A percentile compares a stretch with the other conserved stretches of the same genome.
phyloP scores from a whole-genome alignment of 2,888 invertebrate species.

The Trypoxylon attenuatum region DNA sequence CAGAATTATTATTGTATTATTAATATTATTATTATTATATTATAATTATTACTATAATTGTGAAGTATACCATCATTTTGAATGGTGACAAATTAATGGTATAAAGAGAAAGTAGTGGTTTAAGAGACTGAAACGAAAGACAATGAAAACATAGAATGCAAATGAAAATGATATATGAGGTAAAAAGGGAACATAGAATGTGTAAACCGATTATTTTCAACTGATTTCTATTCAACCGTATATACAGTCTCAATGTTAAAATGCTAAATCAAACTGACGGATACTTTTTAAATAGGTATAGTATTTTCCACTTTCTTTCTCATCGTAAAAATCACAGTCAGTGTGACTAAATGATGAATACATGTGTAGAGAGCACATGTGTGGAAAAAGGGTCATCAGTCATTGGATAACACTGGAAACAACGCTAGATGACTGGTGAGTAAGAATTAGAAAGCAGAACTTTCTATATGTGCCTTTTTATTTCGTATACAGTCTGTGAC shows the following conservation, averaged over 20 bases:
- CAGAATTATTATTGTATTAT: conserved; percentile 63
- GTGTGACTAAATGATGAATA: conserved; percentile 53
- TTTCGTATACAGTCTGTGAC: conserved; percentile 35
- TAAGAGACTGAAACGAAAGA: conserved; percentile 56
- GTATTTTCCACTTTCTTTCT: conserved; percentile 54
- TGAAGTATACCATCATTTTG: conserved; percentile 43
- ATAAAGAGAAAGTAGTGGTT: conserved; percentile 50
- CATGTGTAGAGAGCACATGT: conserved; percentile 53
- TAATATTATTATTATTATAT: conserved; percentile 48
- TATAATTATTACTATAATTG: conserved; percentile 41
- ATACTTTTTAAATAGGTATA: conserved; percentile 51
- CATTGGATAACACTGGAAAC: conserved; percentile 31
- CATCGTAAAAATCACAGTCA: conserved; percentile 57
- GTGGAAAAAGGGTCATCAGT: conserved; percentile 47
- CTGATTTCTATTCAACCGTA: conserved; percentile 52
- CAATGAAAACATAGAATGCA: conserved; percentile 44
- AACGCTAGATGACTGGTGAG: conserved; percentile 30
- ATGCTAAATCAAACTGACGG: conserved; percentile 52
- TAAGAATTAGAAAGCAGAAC: conserved; percentile 35
- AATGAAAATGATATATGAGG: conserved; percentile 36
- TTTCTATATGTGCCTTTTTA: conserved; percentile 46
- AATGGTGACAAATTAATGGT: conserved; percentile 34
- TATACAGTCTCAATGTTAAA: conserved; percentile 50
- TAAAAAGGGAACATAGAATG: conserved; percentile 41
- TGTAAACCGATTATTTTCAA: conserved; percentile 37